phyloP scores from a whole-genome alignment of 2,113 vertebrate species.

The Amazona vittata region DNA sequence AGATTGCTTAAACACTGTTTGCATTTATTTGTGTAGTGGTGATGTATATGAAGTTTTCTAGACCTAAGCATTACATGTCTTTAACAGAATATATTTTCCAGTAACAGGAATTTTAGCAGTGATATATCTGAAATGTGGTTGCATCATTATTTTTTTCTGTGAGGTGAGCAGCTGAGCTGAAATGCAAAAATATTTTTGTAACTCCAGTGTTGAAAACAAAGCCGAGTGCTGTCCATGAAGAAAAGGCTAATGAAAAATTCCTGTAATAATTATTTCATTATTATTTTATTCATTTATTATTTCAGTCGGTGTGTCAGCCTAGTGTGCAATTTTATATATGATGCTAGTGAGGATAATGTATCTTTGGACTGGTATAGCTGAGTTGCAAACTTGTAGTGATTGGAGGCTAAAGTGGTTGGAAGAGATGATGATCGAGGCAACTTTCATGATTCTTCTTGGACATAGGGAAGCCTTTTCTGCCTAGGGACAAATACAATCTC shows the following conservation, averaged over 20 bases:
- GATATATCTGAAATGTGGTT: not conserved
- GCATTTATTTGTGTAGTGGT: not conserved
- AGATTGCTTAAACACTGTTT: not conserved
- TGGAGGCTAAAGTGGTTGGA: not conserved
- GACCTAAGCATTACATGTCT: not conserved
- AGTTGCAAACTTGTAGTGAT: not conserved
- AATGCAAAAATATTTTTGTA: not conserved
- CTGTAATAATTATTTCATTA: not conserved
- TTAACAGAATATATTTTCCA: not conserved
- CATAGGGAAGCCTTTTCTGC: not conserved
- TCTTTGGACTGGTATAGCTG: not conserved
- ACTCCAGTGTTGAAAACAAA: not conserved
- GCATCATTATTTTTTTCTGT: not conserved
- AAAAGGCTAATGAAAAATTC: not conserved
- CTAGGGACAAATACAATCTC: not conserved
- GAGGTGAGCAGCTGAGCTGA: not conserved
- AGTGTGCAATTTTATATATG: not conserved
- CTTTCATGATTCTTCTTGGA: not conserved
- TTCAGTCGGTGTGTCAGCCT: not conserved
- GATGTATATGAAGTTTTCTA: not conserved
- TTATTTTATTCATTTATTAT: not conserved
- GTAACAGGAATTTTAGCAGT: not conserved
- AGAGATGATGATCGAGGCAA: not conserved
- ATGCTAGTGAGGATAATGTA: not conserved
- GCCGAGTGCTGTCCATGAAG: not conserved